These are phyloP conservation scores for Serinus canaria DNA, from an alignment of 2,113 vertebrate genomes.

Conservation along the genomic window DNA sequence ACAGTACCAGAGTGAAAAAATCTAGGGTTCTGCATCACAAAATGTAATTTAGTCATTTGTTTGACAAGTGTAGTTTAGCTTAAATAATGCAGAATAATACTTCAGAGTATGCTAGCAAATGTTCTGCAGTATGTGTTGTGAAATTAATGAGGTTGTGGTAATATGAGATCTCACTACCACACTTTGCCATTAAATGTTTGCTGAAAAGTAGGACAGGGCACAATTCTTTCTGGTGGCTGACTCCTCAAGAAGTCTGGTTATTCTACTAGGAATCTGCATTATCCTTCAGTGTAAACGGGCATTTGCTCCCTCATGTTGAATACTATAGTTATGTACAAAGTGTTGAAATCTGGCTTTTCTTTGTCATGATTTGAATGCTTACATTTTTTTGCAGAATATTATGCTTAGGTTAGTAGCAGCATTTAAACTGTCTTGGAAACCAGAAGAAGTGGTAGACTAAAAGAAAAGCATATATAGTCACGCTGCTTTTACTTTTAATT, in stretches of 20 bases:
- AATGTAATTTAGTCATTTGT: constrained; percentile 17
- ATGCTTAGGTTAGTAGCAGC: background rate
- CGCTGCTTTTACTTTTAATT: background rate
- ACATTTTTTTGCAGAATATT: background rate
- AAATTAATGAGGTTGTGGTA: constrained; percentile 48
- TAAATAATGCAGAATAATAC: constrained; percentile 31
- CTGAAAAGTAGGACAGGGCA: background rate
- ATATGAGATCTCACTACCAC: background rate
- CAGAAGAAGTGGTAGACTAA: background rate
- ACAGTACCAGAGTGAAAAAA: background rate
- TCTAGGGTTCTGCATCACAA: background rate
- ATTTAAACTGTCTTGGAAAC: background rate
- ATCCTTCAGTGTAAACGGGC: background rate
- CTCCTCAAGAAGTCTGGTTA: background rate
- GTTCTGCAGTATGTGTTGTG: constrained; percentile 5
- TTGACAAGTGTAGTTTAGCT: constrained; percentile 34
- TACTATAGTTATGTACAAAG: background rate
- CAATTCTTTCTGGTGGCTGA: background rate
- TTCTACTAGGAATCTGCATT: background rate
- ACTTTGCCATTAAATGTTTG: constrained; percentile 3
- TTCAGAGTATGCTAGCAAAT: constrained; percentile 31
- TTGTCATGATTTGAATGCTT: background rate
- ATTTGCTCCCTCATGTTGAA: background rate
- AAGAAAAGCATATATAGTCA: background rate
- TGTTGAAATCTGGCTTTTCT: background rate